Evolutionary conservation across 2,797 vertebrate species (phyloP).

Genomic region (Adelosebastes latens): DNA sequence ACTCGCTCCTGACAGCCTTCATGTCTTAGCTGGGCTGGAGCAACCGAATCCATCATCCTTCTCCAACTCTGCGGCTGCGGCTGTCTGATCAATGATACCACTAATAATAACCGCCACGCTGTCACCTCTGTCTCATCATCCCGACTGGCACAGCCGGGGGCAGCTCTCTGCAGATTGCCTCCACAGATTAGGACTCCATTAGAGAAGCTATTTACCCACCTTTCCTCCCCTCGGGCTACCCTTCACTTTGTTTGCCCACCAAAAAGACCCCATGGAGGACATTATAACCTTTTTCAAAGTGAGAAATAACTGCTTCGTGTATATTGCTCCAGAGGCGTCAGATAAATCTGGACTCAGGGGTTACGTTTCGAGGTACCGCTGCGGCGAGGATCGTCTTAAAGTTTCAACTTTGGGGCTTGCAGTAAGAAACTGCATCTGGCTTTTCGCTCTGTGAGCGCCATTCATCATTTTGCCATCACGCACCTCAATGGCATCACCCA

Average conservation of each 20-base stretch:
- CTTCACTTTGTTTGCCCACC: slow-evolving; percentile 79
- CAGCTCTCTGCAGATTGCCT: slow-evolving; percentile 82
- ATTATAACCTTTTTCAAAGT: slow-evolving; percentile 74
- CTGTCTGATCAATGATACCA: slow-evolving; percentile 86
- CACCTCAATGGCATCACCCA: slow-evolving; percentile 51
- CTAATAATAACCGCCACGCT: slow-evolving; percentile 86
- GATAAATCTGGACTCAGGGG: slow-evolving; percentile 49
- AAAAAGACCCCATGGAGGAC: slow-evolving; percentile 67
- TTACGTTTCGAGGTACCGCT: slow-evolving; percentile 15
- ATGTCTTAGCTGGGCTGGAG: slow-evolving; percentile 64
- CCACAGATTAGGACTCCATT: slow-evolving; percentile 85
- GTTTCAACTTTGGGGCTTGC: slow-evolving; percentile 38
- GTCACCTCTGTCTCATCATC: slow-evolving; percentile 80
- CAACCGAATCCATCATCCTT: slow-evolving; percentile 80
- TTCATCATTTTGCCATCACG: slow-evolving; percentile 65
- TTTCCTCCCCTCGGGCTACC: slow-evolving; percentile 72
- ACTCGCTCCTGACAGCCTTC: slow-evolving; percentile 60
- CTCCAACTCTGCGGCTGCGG: slow-evolving; percentile 62
- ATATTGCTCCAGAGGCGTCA: slow-evolving; percentile 49
- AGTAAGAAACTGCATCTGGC: slow-evolving; percentile 43
- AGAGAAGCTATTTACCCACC: slow-evolving; percentile 82
- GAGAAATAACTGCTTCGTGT: slow-evolving; percentile 67
- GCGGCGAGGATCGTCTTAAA: slow-evolving; percentile 29
- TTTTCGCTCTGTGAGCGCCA: slow-evolving; percentile 28
- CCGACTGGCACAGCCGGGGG: slow-evolving; percentile 75